phyloP scores from a whole-genome alignment of 1,140 invertebrate species.

The Pollicipes pollicipes region DNA sequence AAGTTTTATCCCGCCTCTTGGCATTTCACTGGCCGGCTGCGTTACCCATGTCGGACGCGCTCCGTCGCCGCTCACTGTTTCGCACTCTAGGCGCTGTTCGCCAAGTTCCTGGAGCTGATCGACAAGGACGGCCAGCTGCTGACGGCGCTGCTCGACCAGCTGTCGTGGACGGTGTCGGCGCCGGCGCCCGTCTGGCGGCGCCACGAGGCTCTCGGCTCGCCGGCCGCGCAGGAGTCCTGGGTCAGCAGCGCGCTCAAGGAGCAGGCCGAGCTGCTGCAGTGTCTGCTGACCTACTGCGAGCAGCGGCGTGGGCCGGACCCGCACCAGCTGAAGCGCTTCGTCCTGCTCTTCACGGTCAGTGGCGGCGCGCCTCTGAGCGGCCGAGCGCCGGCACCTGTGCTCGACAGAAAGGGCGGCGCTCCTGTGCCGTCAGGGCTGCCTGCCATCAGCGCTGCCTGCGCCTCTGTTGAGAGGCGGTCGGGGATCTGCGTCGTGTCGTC shows the following conservation, averaged over 20 bases:
- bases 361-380: too few relatives aligned
- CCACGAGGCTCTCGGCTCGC: not conserved
- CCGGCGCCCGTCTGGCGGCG: not conserved
- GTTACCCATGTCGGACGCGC: too few relatives aligned
- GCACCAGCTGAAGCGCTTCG: not conserved
- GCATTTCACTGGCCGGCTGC: too few relatives aligned
- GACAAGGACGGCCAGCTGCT: not conserved
- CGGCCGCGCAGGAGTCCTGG: not conserved
- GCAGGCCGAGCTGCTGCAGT: conserved; percentile 5
- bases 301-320: not conserved
- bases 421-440: too few relatives aligned
- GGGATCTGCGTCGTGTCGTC: too few relatives aligned
- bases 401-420: too few relatives aligned
- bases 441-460: too few relatives aligned
- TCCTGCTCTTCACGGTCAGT: not conserved
- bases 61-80: too few relatives aligned
- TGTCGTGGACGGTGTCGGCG: not conserved
- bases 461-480: too few relatives aligned
- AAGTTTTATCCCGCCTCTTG: too few relatives aligned
- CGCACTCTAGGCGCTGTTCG: not conserved
- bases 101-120: not conserved
- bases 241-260: conserved; percentile 5
- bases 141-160: not conserved
- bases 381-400: too few relatives aligned
- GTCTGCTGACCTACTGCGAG: not conserved